phyloP scores from a whole-genome alignment of 2,888 invertebrate genomes.

The Pterostichus niger region DNA sequence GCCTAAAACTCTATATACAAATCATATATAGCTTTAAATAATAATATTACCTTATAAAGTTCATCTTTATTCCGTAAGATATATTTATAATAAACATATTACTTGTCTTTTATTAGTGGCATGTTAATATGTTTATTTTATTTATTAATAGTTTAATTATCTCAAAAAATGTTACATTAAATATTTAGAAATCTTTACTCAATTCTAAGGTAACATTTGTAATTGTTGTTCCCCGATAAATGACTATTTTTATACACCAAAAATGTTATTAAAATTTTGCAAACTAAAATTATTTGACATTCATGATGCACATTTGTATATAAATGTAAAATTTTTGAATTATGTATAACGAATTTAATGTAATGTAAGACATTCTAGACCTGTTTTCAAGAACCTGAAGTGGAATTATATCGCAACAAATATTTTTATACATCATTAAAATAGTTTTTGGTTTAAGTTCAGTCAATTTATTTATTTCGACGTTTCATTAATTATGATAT shows the following conservation, averaged over 20 bases:
- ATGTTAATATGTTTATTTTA: neutral
- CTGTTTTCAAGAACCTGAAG: neutral
- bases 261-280: conserved; percentile 40
- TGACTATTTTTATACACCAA: conserved; percentile 55
- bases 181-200: conserved; percentile 43
- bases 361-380: neutral
- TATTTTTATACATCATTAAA: no score
- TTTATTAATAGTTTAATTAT: neutral
- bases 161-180: conserved; percentile 28
- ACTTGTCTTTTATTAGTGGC: neutral
- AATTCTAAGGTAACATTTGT: conserved; percentile 51
- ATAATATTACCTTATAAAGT: conserved; percentile 37
- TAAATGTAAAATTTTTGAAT: conserved; percentile 38
- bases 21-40: conserved; percentile 47
- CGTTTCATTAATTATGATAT: no score
- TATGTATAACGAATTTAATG: conserved; percentile 20
- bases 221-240: conserved; percentile 52
- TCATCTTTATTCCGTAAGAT: neutral
- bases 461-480: no score
- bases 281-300: conserved; percentile 23
- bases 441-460: no score
- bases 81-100: no score
- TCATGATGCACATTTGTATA: conserved; percentile 38
- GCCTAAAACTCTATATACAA: conserved; percentile 44
- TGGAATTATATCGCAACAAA: neutral